Evolutionary conservation across 2,797 vertebrate species (phyloP), one percentile per base, ranked within the genome.

Genomic region (Etheostoma perlongum): DNA sequence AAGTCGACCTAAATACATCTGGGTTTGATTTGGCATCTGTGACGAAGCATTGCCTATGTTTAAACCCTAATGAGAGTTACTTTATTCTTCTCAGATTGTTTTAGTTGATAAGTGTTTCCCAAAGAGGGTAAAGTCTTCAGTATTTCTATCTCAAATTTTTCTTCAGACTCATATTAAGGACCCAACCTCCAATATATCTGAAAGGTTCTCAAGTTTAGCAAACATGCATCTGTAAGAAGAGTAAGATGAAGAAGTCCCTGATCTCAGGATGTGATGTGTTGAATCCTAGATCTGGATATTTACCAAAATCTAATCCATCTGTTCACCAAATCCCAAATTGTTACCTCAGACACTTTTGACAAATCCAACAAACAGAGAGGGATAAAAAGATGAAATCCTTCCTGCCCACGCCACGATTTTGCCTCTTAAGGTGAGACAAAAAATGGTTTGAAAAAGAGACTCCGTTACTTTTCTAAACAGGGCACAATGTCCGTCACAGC

Each of bases 11-110:
- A 51, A 40, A 81, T 67, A 15, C 48, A 0, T 81, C 6, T 44
- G 65, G 71, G 47, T 66, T 61, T 30, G 30, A 48, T 74, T 81
- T 79, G 75, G 77, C 75, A 0, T 55, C 67, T 2, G 40, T 0
- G 12, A 10, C 1, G 6, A 63, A 48, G 25, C 15, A n/a, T n/a
- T 40, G 5, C 21, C 11, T 36, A 5, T 18, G 13, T 47, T 42
- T 42, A 36, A 59, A 14, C 2, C 19, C n/a, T 60, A 13, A 59
- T 36, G n/a, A n/a, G 36, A 54, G 23, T 54, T 54, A 47, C 15
- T 63, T 33, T 51, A 36, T 25, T 4, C 0, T 10, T 52, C 47
- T 36, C 8, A 10, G n/a, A 21, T 36, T 3, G 19, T 65, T 65
- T 51, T 5, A 21, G 21, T 51, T 36, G 27, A 42, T 7, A 23